A percentile compares a stretch with the other conserved stretches of the same genome.
phyloP scores from a whole-genome alignment of 1,140 invertebrate species.

The Pollicipes pollicipes region DNA sequence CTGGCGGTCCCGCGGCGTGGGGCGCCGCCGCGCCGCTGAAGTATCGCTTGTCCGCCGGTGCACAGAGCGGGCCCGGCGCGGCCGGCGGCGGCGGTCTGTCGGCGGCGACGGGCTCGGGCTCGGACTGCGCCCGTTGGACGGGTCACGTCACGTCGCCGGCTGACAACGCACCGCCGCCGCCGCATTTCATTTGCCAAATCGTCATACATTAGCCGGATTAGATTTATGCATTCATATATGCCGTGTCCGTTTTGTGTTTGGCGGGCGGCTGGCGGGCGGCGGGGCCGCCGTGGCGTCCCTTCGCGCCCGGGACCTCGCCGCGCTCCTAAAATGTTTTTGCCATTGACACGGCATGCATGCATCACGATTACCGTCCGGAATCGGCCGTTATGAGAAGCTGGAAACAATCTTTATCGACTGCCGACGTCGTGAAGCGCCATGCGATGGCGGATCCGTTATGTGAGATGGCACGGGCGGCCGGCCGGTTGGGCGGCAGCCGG shows the following conservation, averaged over 20 bases:
- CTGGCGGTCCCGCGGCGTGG: too few relatives aligned
- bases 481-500: too few relatives aligned
- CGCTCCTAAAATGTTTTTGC: neutral
- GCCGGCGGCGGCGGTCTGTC: too few relatives aligned
- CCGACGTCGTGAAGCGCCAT: neutral
- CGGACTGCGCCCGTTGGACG: too few relatives aligned
- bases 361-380: neutral
- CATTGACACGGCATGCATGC: neutral
- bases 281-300: neutral
- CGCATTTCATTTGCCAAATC: slow-evolving; percentile 1
- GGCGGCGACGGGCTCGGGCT: too few relatives aligned
- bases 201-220: neutral
- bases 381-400: neutral
- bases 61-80: neutral
- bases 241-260: neutral
- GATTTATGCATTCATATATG: slow-evolving; percentile 2
- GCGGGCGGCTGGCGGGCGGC: too few relatives aligned
- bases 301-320: too few relatives aligned
- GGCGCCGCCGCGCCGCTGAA: neutral
- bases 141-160: neutral
- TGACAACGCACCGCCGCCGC: neutral
- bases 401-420: neutral
- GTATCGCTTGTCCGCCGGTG: neutral
- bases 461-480: neutral
- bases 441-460: neutral